A percentile compares a stretch with the other conserved stretches of the same genome.
phyloP scores from a whole-genome alignment of 2,797 vertebrate species.

The Acanthopagrus latus region DNA sequence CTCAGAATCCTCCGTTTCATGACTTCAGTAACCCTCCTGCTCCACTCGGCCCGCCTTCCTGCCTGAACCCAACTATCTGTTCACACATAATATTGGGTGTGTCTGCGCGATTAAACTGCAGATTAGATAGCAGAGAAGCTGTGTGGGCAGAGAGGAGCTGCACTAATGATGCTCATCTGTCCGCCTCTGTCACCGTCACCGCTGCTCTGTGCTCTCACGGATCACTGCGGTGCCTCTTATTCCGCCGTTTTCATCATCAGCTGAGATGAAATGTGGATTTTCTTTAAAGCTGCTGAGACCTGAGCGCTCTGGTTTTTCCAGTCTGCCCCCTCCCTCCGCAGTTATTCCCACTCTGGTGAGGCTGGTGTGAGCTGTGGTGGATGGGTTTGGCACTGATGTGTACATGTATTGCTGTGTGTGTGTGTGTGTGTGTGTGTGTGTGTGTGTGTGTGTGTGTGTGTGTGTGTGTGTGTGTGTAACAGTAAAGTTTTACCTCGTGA shows the following conservation, averaged over 20 bases:
- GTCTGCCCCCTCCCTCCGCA: background rate
- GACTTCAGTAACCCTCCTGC: background rate
- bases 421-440: no score
- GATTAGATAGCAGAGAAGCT: constrained; percentile 61
- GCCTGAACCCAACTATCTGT: constrained; percentile 52
- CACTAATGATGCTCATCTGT: constrained; percentile 51
- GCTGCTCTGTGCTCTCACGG: background rate
- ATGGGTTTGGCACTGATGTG: constrained; percentile 44
- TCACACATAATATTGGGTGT: constrained; percentile 55
- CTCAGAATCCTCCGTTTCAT: background rate
- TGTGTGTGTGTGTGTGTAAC: no score
- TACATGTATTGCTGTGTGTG: constrained; percentile 17
- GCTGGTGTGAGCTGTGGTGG: constrained; percentile 50
- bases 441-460: no score
- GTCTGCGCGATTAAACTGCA: constrained; percentile 58
- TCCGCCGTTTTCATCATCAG: background rate
- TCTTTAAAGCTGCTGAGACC: background rate
- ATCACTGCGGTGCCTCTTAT: background rate
- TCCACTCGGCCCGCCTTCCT: background rate
- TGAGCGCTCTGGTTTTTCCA: constrained; percentile 12
- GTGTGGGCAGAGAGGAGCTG: constrained; percentile 28
- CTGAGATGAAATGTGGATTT: background rate
- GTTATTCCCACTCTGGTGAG: constrained; percentile 50
- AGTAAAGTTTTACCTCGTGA: no score
- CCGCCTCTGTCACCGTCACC: background rate